Base-by-base conservation (phyloP, 2,888 invertebrate genomes). In the Chromoteleia sp. region DNA sequence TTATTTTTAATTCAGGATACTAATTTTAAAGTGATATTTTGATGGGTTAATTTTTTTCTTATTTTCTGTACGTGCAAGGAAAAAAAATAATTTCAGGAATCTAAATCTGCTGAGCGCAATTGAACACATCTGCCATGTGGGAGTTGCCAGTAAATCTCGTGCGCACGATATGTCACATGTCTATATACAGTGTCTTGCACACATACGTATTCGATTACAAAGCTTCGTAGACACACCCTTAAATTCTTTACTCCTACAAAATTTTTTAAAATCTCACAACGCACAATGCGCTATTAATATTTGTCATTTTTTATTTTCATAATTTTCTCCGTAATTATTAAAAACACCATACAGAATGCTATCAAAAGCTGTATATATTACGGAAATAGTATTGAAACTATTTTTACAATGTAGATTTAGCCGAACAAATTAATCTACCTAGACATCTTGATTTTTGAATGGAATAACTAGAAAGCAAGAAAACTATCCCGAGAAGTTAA, bases 111-210 rank as follows among this genome's bases (percentile, higher is more conserved):
- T 68, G 70, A 84, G 84, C 84, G 84, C 85, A 74, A 83, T 85
- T 86, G 83, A 84, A 87, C 84, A 81, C 87, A 86, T 87, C 87
- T 87, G 87, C 86, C 85, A 83, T 82, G 87, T 85, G 85, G 85
- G 85, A 83, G 85, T 84, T 81, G 77, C 82, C 81, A 79, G 79
- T 83, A 80, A 85, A 85, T 83, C 83, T 80, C 54, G 71, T 56
- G 50, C 50, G 81, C 81, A 74, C 84, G 83, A 86, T 85, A 85
- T 84, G 87, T 87, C 85, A 84, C 85, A 83, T 84, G 87, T 84
- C 83, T 85, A 67, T 86, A 86, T 85, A 79, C 41, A 78, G 71
- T 78, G 41, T 48, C 71, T 68, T 76, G 63, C 71, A 78, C 84
- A 67, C 84, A 83, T 83, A 61, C 83, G 41, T 58, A 68, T 48